phyloP scores from a whole-genome alignment of 2,888 invertebrate species.

The Drosophila macrospina region DNA sequence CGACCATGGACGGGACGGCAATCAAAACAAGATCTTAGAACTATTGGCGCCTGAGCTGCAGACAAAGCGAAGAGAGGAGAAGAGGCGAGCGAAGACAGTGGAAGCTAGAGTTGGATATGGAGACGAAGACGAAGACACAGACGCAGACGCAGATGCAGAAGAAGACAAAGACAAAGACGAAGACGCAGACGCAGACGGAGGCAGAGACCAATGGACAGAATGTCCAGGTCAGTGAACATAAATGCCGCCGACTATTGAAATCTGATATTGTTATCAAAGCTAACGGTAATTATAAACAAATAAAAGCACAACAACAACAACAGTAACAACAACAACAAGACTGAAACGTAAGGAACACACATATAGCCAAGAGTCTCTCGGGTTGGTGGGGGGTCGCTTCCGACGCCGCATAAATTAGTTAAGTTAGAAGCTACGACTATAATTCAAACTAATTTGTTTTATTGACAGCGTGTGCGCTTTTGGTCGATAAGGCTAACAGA shows the following conservation, averaged over 20 bases:
- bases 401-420: conserved; percentile 78
- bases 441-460: conserved; percentile 83
- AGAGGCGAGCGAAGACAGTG: conserved; percentile 20
- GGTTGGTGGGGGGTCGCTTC: conserved; percentile 50
- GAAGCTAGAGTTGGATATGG: conserved; percentile 3
- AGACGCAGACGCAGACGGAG: too few relatives aligned
- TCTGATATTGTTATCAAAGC: conserved; percentile 80
- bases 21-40: conserved; percentile 84
- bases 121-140: conserved; percentile 29
- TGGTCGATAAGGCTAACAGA: conserved; percentile 41
- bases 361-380: neutral
- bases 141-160: too few relatives aligned
- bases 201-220: conserved; percentile 40
- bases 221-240: conserved; percentile 82
- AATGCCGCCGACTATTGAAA: conserved; percentile 75
- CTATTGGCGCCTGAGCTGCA: conserved; percentile 82
- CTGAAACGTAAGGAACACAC: conserved; percentile 54
- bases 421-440: conserved; percentile 74
- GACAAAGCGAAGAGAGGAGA: conserved; percentile 33
- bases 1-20: conserved; percentile 55
- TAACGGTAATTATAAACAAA: conserved; percentile 83
- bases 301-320: conserved; percentile 71
- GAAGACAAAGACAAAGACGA: too few relatives aligned
- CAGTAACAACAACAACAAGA: conserved; percentile 14
- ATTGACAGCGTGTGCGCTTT: conserved; percentile 80